These are phyloP conservation scores for Meandrusa payeni DNA, from an alignment of 2,888 invertebrate genomes.

Conservation along the genomic window DNA sequence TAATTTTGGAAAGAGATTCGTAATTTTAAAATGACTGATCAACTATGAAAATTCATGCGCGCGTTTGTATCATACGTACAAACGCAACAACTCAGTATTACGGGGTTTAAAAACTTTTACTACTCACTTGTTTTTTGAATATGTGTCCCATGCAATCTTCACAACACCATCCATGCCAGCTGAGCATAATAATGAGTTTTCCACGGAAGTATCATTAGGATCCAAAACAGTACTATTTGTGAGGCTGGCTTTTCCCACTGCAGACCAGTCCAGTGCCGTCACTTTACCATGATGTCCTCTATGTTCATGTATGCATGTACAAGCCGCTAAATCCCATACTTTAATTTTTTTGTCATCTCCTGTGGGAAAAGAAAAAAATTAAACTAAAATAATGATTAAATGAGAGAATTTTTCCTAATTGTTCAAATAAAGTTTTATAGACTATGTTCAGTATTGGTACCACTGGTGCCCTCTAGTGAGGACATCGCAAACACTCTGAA, in stretches of 20 bases:
- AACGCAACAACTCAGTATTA: too few relatives aligned
- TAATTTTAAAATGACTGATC: too few relatives aligned
- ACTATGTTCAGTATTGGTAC: too few relatives aligned
- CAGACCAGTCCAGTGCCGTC: slow-evolving; percentile 82
- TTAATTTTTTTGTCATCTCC: slow-evolving; percentile 86
- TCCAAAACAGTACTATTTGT: slow-evolving; percentile 55
- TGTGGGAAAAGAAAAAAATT: slow-evolving; percentile 38
- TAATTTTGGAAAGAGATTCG: too few relatives aligned
- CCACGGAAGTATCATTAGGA: slow-evolving; percentile 45
- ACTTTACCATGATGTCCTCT: slow-evolving; percentile 83
- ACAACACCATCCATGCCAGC: slow-evolving; percentile 84
- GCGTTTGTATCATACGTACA: too few relatives aligned
- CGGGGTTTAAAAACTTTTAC: too few relatives aligned
- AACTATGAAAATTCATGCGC: too few relatives aligned
- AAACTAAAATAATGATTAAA: too few relatives aligned
- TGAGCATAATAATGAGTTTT: slow-evolving; percentile 82
- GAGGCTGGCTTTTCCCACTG: slow-evolving; percentile 57
- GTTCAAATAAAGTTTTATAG: too few relatives aligned
- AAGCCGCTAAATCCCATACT: slow-evolving; percentile 87
- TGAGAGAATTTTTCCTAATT: too few relatives aligned
- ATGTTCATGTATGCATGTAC: slow-evolving; percentile 83
- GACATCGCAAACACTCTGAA: too few relatives aligned
- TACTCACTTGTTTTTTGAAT: slow-evolving; percentile 67
- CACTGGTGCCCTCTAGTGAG: too few relatives aligned
- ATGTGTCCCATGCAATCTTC: slow-evolving; percentile 83